These are phyloP conservation scores for Lasioglossum marginatum DNA, from an alignment of 2,888 invertebrate species.

Conservation along the genomic window DNA sequence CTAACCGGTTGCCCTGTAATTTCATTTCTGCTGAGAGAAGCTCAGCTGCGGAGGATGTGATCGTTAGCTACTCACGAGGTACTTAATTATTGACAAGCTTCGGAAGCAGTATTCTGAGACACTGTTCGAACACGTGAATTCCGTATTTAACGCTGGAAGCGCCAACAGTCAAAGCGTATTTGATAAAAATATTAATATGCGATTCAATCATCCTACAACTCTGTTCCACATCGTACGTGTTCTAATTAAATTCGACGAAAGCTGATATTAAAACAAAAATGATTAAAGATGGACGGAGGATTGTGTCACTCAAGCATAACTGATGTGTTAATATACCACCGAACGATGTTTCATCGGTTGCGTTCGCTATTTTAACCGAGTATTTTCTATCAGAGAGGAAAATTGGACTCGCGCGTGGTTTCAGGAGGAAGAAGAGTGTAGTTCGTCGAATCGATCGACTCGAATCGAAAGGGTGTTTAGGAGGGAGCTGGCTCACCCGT, in stretches of 20 bases:
- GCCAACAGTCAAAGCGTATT: background rate
- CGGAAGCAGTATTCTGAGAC: background rate
- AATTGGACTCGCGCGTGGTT: background rate
- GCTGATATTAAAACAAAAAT: background rate
- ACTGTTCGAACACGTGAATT: background rate
- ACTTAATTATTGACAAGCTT: background rate
- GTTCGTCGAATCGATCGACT: background rate
- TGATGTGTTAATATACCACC: background rate
- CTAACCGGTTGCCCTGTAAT: background rate
- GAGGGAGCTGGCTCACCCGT: slow-evolving; percentile 87
- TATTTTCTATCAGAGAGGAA: background rate
- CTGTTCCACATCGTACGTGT: background rate
- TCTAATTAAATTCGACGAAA: background rate
- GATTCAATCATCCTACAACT: background rate
- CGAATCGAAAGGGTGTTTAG: background rate
- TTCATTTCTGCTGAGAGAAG: background rate
- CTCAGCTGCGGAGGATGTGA: background rate
- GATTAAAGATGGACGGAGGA: background rate
- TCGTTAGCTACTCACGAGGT: background rate
- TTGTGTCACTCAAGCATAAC: background rate
- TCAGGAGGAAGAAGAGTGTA: background rate
- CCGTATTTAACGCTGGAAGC: background rate
- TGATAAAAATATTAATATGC: background rate
- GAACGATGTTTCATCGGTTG: background rate
- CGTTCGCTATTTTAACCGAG: background rate